Evolutionary conservation across 2,888 invertebrate genomes (phyloP), one percentile per base, ranked within the genome.

Genomic region (Tachina grossa): DNA sequence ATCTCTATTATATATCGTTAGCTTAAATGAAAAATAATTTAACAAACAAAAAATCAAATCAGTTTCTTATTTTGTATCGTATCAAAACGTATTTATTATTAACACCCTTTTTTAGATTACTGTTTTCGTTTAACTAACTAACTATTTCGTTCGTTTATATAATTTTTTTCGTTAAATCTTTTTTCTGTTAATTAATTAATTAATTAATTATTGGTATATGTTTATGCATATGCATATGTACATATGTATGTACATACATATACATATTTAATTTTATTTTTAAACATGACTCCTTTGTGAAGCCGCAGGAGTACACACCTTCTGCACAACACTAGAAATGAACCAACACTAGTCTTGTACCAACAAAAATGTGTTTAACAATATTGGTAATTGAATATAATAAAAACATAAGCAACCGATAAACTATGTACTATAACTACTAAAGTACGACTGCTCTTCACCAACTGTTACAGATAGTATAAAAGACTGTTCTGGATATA

Each of bases 281-380:
- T 47, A 65, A 19, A n/a, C 66, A 45, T 19, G 45, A 59, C 13
- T 71, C 13, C 10, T 55, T 76, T 51, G 11, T 3, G 13, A 78
- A 45, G 59, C 39, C 61, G 65, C 51, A 63, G 69, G 74, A 63
- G 82, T 57, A 78, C 77, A 63, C 74, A 85, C 85, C 85, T 85
- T 55, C 78, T 53, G 63, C 53, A 63, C 81, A 78, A 69, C 43
- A 78, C 66, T 76, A 57, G 49, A 80, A 72, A 66, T 76, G 72
- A 74, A 66, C 47, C 63, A 59, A 47, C n/a, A n/a, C n/a, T n/a
- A 76, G 74, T 74, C 55, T 41, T 51, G n/a, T 39, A 65, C 43
- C 63, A 69, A 68, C 49, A 63, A 65, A 74, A 59, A 59, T 22
- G 45, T 72, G 45, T 72, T 74, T 77, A 77, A 77, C 63, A 74